Conservation (phyloP, 2,888 invertebrate genomes). For the Lymantria dispar region DNA sequence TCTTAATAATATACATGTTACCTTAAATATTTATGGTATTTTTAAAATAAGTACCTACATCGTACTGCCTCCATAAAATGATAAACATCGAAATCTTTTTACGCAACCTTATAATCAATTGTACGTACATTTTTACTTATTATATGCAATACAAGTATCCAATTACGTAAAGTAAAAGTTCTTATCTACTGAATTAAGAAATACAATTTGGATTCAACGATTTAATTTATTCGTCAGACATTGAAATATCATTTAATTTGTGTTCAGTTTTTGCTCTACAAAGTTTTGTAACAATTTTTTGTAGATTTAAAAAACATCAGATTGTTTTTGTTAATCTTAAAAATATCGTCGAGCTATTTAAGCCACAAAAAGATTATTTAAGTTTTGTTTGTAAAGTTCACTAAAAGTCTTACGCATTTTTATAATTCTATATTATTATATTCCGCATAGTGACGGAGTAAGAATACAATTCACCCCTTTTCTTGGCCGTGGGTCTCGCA, state of each 20-base stretch:
- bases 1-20: too few relatives aligned
- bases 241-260: conserved; percentile 6
- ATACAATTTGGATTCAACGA: neutral
- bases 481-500: too few relatives aligned
- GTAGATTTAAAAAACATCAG: conserved; percentile 3
- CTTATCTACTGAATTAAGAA: neutral
- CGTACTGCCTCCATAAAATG: too few relatives aligned
- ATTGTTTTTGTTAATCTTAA: conserved; percentile 18
- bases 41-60: too few relatives aligned
- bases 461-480: too few relatives aligned
- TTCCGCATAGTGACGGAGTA: too few relatives aligned
- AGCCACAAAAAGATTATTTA: conserved; percentile 11
- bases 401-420: neutral
- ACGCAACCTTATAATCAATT: too few relatives aligned
- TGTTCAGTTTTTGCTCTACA: conserved; percentile 15
- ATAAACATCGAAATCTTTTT: too few relatives aligned
- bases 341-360: conserved; percentile 8
- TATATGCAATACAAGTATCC: conserved; percentile 28
- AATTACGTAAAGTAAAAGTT: conserved; percentile 13
- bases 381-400: conserved; percentile 8
- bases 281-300: conserved; percentile 22
- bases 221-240: neutral
- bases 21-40: too few relatives aligned
- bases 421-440: too few relatives aligned
- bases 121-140: too few relatives aligned